Evolutionary conservation across 1,140 invertebrate genomes (phyloP), one percentile per base, ranked within the genome.

Genomic region (Papilio xuthus): DNA sequence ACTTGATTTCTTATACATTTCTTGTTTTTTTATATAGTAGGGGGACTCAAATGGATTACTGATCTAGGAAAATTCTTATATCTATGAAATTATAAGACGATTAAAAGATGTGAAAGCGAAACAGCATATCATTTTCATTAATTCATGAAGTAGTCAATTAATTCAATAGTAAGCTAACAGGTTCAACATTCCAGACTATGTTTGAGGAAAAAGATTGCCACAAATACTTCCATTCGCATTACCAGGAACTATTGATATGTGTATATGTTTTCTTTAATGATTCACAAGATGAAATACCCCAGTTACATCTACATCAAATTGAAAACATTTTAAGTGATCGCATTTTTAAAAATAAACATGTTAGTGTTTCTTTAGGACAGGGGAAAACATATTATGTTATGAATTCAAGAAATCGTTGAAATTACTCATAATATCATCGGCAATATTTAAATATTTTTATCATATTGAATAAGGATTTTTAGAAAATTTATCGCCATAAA

Each of bases 291-390:
- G 60, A 67, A 28, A 67, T 67, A 28, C 20, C 60, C 60, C 60
- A 32, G 23, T 67, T 67, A 15, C 12, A n/a, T 67, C 26, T 67
- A 67, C 23, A 67, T 67, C 60, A 28, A 4, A 28, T 28, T 67
- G 26, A 67, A 63, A 23, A 67, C 60, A 67, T 67, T 67, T 63
- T 28, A 67, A 67, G 60, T 67, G 60, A 15, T 67, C 60, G 13
- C 26, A 28, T 15, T 26, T 67, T 67, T 67, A 28, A 28, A 67
- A 67, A 67, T 67, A 28, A 67, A 67, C 23, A 67, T 15, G 60
- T 67, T 28, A 13, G 12, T 67, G 23, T 28, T 67, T 67, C 26
- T 67, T 28, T 28, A 15, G 60, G 26, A 60, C 56, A 60, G 56
- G 10, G 23, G 10, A 60, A 53, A 53, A 53, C 18, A 13, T 60